Base-by-base conservation (phyloP, 2,888 invertebrate species). In the Acanthoscelides obtectus region DNA sequence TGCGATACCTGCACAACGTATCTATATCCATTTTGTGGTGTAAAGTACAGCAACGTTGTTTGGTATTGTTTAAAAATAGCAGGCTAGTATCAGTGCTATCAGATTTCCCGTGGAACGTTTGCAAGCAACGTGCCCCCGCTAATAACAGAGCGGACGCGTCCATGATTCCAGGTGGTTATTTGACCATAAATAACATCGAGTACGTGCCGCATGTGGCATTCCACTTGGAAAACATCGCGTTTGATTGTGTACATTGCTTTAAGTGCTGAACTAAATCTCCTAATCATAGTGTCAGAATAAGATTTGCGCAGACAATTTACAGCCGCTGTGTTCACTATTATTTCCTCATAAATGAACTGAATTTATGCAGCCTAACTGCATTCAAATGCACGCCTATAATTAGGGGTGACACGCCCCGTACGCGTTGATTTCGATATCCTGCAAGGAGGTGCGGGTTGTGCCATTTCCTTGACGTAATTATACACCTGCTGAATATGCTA, bases 211-310 rank as follows among this genome's bases (percentile, higher is more conserved):
- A 22, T 71, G 69, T 66, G 71, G 71, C 67, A 72, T 68, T 69
- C 8, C n/a, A 27, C 69, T 68, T 67, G 65, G 66, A 71, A 70
- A 71, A 69, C 70, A 66, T 72, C 70, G 72, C 73, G 63, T 73
- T 73, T 68, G 73, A 69, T 73, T 71, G 66, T 73, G 70, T 71
- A 71, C 66, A 68, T 22, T 67, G 68, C 68, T 64, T 68, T 71
- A 69, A 74, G 66, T 69, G 72, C 70, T 70, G 63, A 66, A 71
- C 66, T 72, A 67, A 73, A 70, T 73, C 69, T 68, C 19, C 68
- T 71, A 72, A 74, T 74, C 71, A 72, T 68, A 67, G 22, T 72
- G 74, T 68, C 71, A 69, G 71, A 72, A 69, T 70, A 69, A 71
- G 72, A 72, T 74, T 73, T 70, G 71, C 66, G 8, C 65, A 17